phyloP scores from a whole-genome alignment of 2,113 vertebrate genomes.

The Elanus axillaris region DNA sequence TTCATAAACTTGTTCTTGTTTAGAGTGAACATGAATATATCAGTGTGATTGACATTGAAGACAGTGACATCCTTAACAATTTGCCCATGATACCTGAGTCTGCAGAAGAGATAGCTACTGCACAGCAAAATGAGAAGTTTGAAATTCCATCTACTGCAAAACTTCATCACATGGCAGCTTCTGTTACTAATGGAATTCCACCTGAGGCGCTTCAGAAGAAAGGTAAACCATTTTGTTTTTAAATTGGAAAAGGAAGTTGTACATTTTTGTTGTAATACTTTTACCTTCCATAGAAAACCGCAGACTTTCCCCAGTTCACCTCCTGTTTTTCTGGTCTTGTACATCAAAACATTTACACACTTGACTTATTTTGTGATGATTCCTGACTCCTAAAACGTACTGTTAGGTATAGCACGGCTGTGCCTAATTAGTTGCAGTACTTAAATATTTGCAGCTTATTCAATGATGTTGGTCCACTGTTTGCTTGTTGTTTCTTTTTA shows the following conservation, averaged over 20 bases:
- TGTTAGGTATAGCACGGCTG: not conserved
- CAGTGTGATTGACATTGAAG: conserved; percentile 82
- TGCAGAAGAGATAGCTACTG: not conserved
- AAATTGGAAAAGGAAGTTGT: not conserved
- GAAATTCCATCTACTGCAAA: conserved; percentile 58
- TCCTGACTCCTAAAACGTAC: not conserved
- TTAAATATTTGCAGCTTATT: not conserved
- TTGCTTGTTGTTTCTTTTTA: not conserved
- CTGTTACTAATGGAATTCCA: conserved; percentile 48
- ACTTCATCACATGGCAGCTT: conserved; percentile 69
- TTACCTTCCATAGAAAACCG: not conserved
- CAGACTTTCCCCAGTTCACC: not conserved
- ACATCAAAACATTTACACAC: not conserved
- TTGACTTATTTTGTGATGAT: not conserved
- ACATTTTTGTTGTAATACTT: not conserved
- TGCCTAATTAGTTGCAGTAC: not conserved
- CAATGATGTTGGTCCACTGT: not conserved
- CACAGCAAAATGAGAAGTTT: not conserved
- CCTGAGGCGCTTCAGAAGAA: not conserved
- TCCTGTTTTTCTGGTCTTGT: not conserved
- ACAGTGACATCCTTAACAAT: conserved; percentile 53
- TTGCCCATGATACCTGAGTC: conserved; percentile 37
- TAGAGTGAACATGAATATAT: conserved; percentile 71
- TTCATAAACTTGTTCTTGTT: not conserved
- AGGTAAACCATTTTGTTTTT: conserved; percentile 29